Conservation (phyloP, 2,888 invertebrate species). For the Drosophila robusta region DNA sequence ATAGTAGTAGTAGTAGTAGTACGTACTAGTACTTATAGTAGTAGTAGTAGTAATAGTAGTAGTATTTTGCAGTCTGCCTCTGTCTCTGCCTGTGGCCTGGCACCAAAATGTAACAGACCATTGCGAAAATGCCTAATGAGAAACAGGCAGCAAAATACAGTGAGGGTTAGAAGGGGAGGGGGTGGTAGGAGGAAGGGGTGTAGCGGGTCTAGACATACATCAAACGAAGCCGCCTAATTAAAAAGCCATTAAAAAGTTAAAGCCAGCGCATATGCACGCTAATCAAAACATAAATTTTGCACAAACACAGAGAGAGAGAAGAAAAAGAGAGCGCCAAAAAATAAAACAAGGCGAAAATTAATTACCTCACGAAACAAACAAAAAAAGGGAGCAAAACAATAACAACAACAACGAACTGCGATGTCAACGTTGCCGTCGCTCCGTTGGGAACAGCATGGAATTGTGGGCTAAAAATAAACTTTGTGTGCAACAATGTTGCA, state of each 20-base stretch:
- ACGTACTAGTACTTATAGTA: constrained; percentile 27
- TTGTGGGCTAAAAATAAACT: constrained; percentile 76
- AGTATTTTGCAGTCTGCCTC: constrained; percentile 16
- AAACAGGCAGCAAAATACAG: constrained; percentile 1
- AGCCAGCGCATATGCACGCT: constrained; percentile 64
- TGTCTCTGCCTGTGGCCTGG: constrained; percentile 12
- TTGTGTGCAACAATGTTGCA: constrained; percentile 74
- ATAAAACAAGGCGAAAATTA: constrained; percentile 68
- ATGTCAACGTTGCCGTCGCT: constrained; percentile 40
- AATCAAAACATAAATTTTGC: constrained; percentile 73
- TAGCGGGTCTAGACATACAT: constrained; percentile 51
- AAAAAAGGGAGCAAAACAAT: constrained; percentile 36
- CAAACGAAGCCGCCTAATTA: constrained; percentile 74
- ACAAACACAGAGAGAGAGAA: constrained; percentile 7
- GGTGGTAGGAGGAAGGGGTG: background rate
- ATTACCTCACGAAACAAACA: constrained; percentile 69
- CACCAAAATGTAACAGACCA: constrained; percentile 53
- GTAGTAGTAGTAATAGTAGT: constrained; percentile 37
- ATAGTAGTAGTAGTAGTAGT: constrained; percentile 23
- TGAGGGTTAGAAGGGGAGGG: too few species aligned
- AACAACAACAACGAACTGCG: constrained; percentile 43
- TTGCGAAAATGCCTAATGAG: constrained; percentile 50
- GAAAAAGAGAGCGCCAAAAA: constrained; percentile 13
- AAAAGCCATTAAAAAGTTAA: constrained; percentile 76
- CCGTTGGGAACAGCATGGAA: constrained; percentile 69